These are phyloP conservation scores for Parapsyche elsis DNA, from an alignment of 1,140 invertebrate genomes.

Conservation along the genomic window DNA sequence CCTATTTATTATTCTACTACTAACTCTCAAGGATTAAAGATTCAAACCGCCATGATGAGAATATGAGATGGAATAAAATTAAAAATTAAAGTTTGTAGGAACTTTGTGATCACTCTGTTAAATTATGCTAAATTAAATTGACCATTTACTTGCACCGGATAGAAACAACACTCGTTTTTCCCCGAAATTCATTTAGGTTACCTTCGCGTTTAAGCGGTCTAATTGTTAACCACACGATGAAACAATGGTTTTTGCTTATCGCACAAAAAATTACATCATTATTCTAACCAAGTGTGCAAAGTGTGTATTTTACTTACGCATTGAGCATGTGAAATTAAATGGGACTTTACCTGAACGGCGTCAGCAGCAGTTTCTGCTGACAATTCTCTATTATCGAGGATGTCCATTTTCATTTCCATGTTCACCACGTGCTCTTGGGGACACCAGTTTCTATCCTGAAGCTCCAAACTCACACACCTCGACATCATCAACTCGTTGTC, in stretches of 20 bases:
- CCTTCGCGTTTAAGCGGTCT: background rate
- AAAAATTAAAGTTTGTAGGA: too few species aligned
- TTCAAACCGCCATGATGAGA: too few species aligned
- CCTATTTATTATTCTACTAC: too few species aligned
- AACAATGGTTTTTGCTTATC: background rate
- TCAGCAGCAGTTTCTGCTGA: background rate
- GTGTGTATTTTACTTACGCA: background rate
- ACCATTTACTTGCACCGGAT: too few species aligned
- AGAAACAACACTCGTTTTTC: too few species aligned
- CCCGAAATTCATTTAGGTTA: background rate
- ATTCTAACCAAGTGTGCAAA: background rate
- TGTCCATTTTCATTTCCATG: background rate
- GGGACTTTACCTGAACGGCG: constrained; percentile 15
- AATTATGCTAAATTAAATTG: too few species aligned
- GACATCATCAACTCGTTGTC: background rate
- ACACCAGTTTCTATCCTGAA: constrained; percentile 2
- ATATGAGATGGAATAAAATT: too few species aligned
- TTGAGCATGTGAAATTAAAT: constrained; percentile 9
- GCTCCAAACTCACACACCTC: background rate
- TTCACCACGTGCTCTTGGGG: background rate
- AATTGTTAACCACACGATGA: background rate
- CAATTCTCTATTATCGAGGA: constrained; percentile 10
- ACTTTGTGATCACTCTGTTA: too few species aligned
- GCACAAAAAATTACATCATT: background rate
- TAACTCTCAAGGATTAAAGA: too few species aligned